Evolutionary conservation across 2,113 vertebrate species (phyloP).

Genomic region (Osmerus eperlanus): DNA sequence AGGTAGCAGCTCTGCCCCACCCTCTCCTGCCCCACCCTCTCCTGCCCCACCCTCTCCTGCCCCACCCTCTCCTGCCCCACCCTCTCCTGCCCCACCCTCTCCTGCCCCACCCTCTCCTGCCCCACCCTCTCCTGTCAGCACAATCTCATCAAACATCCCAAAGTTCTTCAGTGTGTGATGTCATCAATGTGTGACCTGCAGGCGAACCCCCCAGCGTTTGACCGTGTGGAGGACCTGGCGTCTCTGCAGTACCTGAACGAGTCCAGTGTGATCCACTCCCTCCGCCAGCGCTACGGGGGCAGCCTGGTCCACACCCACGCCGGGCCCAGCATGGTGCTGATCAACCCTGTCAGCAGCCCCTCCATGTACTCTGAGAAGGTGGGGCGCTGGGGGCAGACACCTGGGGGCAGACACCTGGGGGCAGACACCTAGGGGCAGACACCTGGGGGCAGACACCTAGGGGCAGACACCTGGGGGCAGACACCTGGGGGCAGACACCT

Average conservation of each 20-base stretch:
- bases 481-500: background rate
- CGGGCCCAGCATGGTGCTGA: conserved; percentile 85
- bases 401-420: background rate
- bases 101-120: too few species aligned
- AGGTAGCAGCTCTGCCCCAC: conserved; percentile 69
- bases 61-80: too few species aligned
- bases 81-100: too few species aligned
- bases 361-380: conserved; percentile 99
- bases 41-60: too few species aligned
- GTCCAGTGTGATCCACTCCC: conserved; percentile 87
- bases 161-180: conserved; percentile 12
- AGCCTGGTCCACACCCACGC: conserved; percentile 91
- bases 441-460: background rate
- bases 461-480: background rate
- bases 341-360: conserved; percentile 90
- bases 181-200: conserved; percentile 53
- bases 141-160: background rate
- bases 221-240: conserved; percentile 90
- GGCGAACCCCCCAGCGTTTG: conserved; percentile 87
- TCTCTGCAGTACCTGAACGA: conserved; percentile 94
- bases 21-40: too few species aligned
- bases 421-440: conserved; percentile 6
- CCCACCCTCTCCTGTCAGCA: too few species aligned
- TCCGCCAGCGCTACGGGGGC: conserved; percentile 87
- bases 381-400: conserved; percentile 17